Evolutionary conservation across 1,140 invertebrate species (phyloP).

Genomic region (Megalonaias nervosa): DNA sequence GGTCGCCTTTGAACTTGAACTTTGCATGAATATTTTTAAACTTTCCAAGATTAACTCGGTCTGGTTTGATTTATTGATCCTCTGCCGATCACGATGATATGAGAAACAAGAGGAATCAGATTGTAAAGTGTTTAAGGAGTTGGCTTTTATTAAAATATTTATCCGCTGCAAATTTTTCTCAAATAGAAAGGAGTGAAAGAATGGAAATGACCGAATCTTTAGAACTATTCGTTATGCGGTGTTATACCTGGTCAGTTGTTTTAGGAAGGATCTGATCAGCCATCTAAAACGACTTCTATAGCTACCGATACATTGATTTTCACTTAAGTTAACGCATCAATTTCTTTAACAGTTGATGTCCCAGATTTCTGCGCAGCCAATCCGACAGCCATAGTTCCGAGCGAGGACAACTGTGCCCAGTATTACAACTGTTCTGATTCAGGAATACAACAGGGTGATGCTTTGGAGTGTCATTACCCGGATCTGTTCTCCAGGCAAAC

Average conservation of each 20-base stretch:
- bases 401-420: conserved; percentile 53
- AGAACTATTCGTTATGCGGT: conserved; percentile 8
- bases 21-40: too few species aligned
- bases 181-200: neutral
- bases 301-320: too few species aligned
- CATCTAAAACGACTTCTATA: too few species aligned
- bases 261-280: too few species aligned
- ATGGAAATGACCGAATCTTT: neutral
- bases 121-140: too few species aligned
- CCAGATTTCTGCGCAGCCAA: conserved; percentile 36
- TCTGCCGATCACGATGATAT: too few species aligned
- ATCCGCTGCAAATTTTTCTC: neutral
- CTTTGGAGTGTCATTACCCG: conserved; percentile 48
- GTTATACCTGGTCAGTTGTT: neutral
- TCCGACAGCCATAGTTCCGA: conserved; percentile 26
- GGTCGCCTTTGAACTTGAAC: too few species aligned
- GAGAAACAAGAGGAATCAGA: too few species aligned
- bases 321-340: neutral
- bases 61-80: too few species aligned
- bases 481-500: conserved; percentile 39
- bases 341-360: conserved; percentile 30
- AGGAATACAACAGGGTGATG: neutral
- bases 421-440: conserved; percentile 53
- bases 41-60: too few species aligned
- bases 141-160: neutral